phyloP scores from a whole-genome alignment of 2,797 vertebrate genomes.

The Oreortyx pictus region DNA sequence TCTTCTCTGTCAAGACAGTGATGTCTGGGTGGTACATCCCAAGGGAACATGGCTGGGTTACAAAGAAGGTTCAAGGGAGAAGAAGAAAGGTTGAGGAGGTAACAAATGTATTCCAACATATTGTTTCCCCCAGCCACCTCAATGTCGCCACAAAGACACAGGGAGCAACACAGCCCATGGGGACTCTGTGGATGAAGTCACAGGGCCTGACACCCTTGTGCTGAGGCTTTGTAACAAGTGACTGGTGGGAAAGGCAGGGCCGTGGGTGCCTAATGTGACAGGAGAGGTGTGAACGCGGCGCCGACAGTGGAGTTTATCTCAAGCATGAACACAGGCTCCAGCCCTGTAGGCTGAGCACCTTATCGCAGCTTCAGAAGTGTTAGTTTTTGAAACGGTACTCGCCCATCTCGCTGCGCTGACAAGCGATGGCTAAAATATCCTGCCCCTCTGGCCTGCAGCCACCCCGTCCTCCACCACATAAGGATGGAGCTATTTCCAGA shows the following conservation, averaged over 20 bases:
- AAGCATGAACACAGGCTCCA: conserved; percentile 64
- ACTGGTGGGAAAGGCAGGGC: conserved; percentile 14
- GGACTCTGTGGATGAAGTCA: not conserved
- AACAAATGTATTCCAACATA: not conserved
- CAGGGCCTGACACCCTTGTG: not conserved
- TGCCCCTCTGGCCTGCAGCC: not conserved
- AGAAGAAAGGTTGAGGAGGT: not conserved
- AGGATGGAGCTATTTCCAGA: conserved; percentile 68
- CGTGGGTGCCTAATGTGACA: conserved; percentile 11
- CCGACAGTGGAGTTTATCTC: conserved; percentile 71
- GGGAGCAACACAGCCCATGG: not conserved
- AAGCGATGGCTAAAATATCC: conserved; percentile 63
- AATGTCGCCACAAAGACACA: conserved; percentile 63
- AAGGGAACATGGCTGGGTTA: not conserved
- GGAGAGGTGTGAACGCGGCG: conserved; percentile 20
- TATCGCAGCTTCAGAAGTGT: conserved; percentile 66
- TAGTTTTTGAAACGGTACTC: conserved; percentile 15
- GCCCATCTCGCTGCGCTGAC: conserved; percentile 7
- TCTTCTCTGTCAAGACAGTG: not conserved
- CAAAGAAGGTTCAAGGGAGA: not conserved
- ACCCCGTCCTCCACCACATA: not conserved
- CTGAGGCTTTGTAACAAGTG: conserved; percentile 18
- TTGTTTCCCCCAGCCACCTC: not conserved
- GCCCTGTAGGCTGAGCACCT: conserved; percentile 37
- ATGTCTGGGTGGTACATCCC: not conserved